A percentile compares a stretch with the other conserved stretches of the same genome.
These are phyloP conservation scores for Aspidiotus rigidus DNA, from an alignment of 2,888 invertebrate species.

Conservation along the genomic window DNA sequence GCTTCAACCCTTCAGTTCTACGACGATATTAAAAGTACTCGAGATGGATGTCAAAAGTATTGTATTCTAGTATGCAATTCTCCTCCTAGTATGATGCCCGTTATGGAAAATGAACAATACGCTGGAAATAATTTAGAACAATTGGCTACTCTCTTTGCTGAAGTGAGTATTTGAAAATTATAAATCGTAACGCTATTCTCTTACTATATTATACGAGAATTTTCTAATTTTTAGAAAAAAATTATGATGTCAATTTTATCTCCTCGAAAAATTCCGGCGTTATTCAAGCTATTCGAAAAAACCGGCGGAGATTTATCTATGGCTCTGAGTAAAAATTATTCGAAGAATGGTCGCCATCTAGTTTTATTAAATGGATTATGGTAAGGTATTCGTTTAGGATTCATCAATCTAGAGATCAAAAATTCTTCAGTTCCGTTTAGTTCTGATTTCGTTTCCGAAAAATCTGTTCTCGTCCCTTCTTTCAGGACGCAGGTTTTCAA, in stretches of 20 bases:
- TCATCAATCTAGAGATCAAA: neutral
- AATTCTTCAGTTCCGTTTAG: too few species aligned
- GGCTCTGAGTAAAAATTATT: slow-evolving; percentile 78
- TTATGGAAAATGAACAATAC: slow-evolving; percentile 62
- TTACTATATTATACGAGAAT: slow-evolving; percentile 2
- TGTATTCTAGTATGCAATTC: slow-evolving; percentile 82
- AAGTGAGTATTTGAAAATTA: slow-evolving; percentile 46
- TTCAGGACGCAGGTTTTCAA: slow-evolving; percentile 39
- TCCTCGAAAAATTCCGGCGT: slow-evolving; percentile 74
- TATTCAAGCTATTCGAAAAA: slow-evolving; percentile 80
- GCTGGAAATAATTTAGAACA: slow-evolving; percentile 75
- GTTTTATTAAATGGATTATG: slow-evolving; percentile 66
- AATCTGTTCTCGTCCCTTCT: neutral
- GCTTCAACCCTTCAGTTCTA: slow-evolving; percentile 79
- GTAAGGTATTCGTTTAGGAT: slow-evolving; percentile 41
- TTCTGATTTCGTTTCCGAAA: neutral
- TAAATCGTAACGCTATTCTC: neutral
- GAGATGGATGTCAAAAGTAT: slow-evolving; percentile 58
- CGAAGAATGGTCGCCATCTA: slow-evolving; percentile 75
- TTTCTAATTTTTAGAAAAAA: slow-evolving; percentile 51
- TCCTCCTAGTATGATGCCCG: slow-evolving; percentile 79
- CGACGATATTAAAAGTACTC: slow-evolving; percentile 63
- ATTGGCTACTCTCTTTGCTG: slow-evolving; percentile 64
- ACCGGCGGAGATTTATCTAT: slow-evolving; percentile 74
- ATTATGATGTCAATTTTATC: slow-evolving; percentile 80